Base-by-base conservation (phyloP, 2,113 vertebrate species). In the Bothrops jararaca region DNA sequence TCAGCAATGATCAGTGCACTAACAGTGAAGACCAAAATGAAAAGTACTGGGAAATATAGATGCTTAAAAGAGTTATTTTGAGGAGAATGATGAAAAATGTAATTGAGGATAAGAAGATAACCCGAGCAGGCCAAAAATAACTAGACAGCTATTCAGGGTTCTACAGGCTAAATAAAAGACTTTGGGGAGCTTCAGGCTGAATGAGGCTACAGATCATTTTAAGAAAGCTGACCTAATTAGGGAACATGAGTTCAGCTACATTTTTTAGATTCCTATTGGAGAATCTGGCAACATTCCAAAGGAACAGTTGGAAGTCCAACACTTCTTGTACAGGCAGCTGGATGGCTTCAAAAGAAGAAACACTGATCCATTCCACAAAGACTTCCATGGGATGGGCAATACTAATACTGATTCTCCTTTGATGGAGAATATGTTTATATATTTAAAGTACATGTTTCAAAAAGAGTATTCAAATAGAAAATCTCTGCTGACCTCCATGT, bases 211-310 rank as follows among this genome's bases (percentile, higher is more conserved):
- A 94, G 96, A 96, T 94, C 94, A 95, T 93, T 89, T 93, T 97
- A 96, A 98, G 97, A 97, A 98, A 98, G 97, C 96, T 98, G 98
- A 97, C 98, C 99, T 99, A 99, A 99, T 99, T 99, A 99, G 98
- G 99, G 98, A 98, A 98, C 98, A 98, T 97, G 98, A 98, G 97
- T 98, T 98, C 97, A 97, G 97, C 95, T 97, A 97, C 98, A 99
- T 99, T 97, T 98, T 97, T 98, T 94, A 97, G 97, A 99, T 99
- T 98, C 98, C 96, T 97, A 92, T 90, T 96, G 94, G 91, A 96
- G 96, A 97, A 97, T 96, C 92, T 98, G 97, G 98, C 97, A 96
- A 95, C 95, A 95, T 97, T 97, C 97, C 97, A 95, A 92, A 97
- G 92, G 95, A 96, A 92, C 92, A 95, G 94, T 97, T 97, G 96